Evolutionary conservation across 2,888 invertebrate species (phyloP).

Genomic region (Myopa tessellatipennis): DNA sequence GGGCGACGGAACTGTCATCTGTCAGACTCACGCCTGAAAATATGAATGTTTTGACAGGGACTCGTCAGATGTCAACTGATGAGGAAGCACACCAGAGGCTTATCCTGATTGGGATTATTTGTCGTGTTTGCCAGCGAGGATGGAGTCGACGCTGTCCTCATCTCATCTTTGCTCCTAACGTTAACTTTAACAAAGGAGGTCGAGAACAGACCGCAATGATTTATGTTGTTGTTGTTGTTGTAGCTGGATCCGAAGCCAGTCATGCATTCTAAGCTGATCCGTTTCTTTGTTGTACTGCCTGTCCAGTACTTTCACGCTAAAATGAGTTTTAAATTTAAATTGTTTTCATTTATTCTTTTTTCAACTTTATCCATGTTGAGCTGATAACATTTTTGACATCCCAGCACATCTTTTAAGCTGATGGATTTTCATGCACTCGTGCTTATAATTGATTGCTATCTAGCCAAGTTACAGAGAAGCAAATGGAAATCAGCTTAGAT

Average conservation of each 20-base stretch:
- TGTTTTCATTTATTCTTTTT: not conserved
- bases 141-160: not conserved
- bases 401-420: not conserved
- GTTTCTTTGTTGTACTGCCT: not conserved
- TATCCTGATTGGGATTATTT: conserved; percentile 26
- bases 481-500: not conserved
- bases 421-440: conserved; percentile 1
- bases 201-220: not conserved
- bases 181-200: not conserved
- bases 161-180: not conserved
- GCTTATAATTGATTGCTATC: conserved; percentile 10
- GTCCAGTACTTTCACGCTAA: not conserved
- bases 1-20: not conserved
- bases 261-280: conserved; percentile 28
- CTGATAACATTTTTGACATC: not conserved
- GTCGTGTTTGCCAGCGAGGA: not conserved
- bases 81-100: not conserved
- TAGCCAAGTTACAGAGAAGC: not conserved
- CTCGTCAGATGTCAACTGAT: conserved; percentile 15
- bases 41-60: conserved; percentile 14
- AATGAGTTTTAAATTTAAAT: conserved; percentile 12
- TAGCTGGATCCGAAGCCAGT: not conserved
- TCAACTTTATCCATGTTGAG: not conserved
- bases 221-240: not conserved
- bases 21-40: not conserved